A percentile compares a stretch with the other conserved stretches of the same genome.
These are phyloP conservation scores for Malurus cyaneus DNA, from an alignment of 2,113 vertebrate genomes.

Conservation along the genomic window DNA sequence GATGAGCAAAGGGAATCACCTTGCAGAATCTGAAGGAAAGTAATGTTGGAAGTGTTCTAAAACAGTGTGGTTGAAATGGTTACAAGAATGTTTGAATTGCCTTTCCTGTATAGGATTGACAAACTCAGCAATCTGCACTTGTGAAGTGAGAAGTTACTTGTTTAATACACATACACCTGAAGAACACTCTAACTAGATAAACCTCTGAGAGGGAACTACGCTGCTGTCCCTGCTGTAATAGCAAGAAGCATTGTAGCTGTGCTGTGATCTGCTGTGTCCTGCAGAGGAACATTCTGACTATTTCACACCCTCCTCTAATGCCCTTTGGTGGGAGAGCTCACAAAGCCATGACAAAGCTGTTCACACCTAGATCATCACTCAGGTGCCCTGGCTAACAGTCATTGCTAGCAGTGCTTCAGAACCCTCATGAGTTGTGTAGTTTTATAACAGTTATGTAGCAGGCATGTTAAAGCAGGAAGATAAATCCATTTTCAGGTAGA, in stretches of 20 bases:
- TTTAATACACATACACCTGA: neutral
- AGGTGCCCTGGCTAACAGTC: neutral
- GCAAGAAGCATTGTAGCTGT: neutral
- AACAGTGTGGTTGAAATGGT: neutral
- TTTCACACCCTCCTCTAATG: neutral
- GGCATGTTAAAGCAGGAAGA: neutral
- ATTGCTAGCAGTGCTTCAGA: neutral
- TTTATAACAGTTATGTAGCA: neutral
- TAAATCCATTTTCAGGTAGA: neutral
- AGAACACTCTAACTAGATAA: neutral
- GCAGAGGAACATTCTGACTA: neutral
- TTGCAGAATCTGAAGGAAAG: neutral
- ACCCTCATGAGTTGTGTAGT: rapidly evolving
- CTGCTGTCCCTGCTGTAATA: neutral
- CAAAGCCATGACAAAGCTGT: neutral
- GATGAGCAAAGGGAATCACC: neutral
- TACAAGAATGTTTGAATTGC: neutral
- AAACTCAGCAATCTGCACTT: neutral
- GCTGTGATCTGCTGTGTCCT: neutral
- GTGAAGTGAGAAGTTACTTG: neutral
- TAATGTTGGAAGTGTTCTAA: neutral
- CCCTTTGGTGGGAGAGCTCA: neutral
- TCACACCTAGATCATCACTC: neutral
- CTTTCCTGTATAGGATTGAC: neutral
- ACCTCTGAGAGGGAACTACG: rapidly evolving